Conservation (phyloP, 2,797 vertebrate genomes). For the Scolopax bukidnonensis region DNA sequence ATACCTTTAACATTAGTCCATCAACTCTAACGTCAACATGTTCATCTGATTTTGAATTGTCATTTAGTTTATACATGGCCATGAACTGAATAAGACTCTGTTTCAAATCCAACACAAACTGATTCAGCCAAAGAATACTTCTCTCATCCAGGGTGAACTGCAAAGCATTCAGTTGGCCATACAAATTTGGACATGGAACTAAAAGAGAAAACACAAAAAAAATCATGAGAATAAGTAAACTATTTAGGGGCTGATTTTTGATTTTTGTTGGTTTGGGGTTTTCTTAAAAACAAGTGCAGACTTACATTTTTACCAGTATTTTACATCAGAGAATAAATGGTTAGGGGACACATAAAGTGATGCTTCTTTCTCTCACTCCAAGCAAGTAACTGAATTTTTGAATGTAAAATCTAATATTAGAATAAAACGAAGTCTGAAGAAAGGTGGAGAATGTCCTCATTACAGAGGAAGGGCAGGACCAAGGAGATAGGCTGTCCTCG, state of each 20-base stretch:
- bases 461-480: neutral
- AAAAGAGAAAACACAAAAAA: conserved; percentile 48
- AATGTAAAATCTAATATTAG: neutral
- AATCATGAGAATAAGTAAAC: neutral
- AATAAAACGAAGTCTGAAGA: neutral
- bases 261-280: too few relatives aligned
- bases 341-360: neutral
- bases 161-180: conserved; percentile 94
- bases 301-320: neutral
- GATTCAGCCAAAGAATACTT: conserved; percentile 97
- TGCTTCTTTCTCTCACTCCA: neutral
- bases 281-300: neutral
- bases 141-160: conserved; percentile 94
- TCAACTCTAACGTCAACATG: conserved; percentile 95
- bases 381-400: neutral
- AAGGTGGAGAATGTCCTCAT: neutral
- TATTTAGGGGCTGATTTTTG: neutral
- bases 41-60: conserved; percentile 95
- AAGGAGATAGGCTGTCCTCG: neutral
- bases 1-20: conserved; percentile 97
- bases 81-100: conserved; percentile 98
- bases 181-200: conserved; percentile 97
- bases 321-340: neutral
- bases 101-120: conserved; percentile 92
- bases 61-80: conserved; percentile 95